Conservation (phyloP, 2,888 invertebrate genomes). For the Aphidoletes aphidimyza region DNA sequence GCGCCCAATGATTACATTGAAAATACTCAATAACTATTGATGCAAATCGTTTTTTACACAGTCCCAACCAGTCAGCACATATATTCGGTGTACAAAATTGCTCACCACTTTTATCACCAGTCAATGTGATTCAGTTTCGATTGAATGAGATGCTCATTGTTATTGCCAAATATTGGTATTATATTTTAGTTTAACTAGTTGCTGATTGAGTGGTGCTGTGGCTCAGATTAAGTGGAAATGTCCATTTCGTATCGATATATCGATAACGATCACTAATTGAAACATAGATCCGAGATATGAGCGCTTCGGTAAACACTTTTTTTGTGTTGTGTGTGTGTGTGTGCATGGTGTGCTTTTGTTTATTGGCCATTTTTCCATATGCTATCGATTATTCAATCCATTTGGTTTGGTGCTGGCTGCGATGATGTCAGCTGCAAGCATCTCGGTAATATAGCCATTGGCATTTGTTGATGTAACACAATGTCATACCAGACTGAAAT, state of each 20-base stretch:
- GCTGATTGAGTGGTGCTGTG: not conserved
- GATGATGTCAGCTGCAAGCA: not conserved
- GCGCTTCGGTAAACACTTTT: not conserved
- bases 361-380: constrained; percentile 9
- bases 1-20: not conserved
- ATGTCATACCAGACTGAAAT: not conserved
- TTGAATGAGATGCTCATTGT: constrained; percentile 7
- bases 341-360: not conserved
- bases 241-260: not conserved
- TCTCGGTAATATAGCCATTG: not conserved
- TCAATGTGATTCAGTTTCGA: constrained; percentile 3
- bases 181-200: not conserved
- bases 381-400: not conserved
- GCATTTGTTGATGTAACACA: not conserved
- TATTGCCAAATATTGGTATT: not conserved
- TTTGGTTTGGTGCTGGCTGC: not conserved
- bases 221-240: not conserved
- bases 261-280: constrained; percentile 13
- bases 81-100: not conserved
- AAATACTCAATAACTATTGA: not conserved
- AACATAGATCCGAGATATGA: not conserved
- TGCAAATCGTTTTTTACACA: not conserved
- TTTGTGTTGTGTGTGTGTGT: not conserved
- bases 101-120: not conserved
- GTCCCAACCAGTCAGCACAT: too few relatives aligned